These are phyloP conservation scores for Mirza zaza DNA, from an alignment of 2,113 vertebrate genomes.

Conservation along the genomic window DNA sequence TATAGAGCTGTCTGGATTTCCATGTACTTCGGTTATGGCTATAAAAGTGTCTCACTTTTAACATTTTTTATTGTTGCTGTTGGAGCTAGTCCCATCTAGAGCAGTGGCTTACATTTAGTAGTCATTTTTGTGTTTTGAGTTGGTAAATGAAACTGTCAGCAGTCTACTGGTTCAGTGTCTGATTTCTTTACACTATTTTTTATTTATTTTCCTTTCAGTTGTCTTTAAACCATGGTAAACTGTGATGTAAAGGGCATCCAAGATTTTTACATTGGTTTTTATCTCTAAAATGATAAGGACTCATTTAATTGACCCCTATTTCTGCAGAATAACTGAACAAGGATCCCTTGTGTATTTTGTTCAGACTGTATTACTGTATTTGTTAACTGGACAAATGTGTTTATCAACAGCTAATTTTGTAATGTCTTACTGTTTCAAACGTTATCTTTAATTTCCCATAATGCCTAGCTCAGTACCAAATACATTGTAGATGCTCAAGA, in stretches of 20 bases:
- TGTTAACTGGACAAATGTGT: not conserved
- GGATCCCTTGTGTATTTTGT: slow-evolving; percentile 19
- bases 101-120: not conserved
- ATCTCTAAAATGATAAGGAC: slow-evolving; percentile 5
- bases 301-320: slow-evolving; percentile 27
- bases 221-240: not conserved
- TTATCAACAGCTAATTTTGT: not conserved
- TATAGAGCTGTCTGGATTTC: not conserved
- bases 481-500: not conserved
- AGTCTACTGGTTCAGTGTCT: not conserved
- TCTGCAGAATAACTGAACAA: not conserved
- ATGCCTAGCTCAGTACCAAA: not conserved
- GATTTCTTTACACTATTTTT: not conserved
- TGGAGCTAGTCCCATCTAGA: not conserved
- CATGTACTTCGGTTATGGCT: not conserved
- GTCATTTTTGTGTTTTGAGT: not conserved
- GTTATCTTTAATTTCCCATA: slow-evolving; percentile 42
- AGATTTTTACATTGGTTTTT: not conserved
- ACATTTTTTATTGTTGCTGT: not conserved
- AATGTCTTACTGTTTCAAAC: slow-evolving; percentile 26
- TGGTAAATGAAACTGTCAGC: not conserved
- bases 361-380: not conserved
- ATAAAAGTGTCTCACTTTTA: too few species aligned
- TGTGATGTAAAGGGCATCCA: slow-evolving; percentile 2
- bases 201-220: not conserved